Evolutionary conservation across 1,140 invertebrate genomes (phyloP).

Genomic region (Eriocheir sinensis): DNA sequence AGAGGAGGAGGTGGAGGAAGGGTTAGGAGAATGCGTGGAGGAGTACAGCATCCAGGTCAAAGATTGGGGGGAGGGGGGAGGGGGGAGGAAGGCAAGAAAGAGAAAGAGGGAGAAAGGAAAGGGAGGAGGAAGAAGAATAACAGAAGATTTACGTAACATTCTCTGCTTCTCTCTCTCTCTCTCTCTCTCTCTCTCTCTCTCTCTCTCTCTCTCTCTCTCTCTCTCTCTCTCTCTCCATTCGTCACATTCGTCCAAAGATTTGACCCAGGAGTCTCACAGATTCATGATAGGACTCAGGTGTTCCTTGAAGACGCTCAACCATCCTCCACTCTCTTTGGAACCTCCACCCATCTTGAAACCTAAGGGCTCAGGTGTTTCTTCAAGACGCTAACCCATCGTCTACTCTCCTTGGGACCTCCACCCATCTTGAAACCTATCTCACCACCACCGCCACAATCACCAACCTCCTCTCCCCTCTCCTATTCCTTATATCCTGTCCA

Average conservation of each 20-base stretch:
- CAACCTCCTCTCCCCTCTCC: neutral
- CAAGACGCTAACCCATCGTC: too few relatives aligned
- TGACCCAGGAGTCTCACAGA: neutral
- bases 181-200: conserved; percentile 37
- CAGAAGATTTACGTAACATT: neutral
- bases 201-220: neutral
- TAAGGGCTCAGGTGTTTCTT: too few relatives aligned
- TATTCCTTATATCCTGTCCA: neutral
- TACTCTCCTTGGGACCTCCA: too few relatives aligned
- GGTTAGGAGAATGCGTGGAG: neutral
- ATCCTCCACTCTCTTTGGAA: too few relatives aligned
- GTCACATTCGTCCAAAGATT: neutral
- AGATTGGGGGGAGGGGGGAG: neutral
- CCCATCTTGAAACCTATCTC: too few relatives aligned
- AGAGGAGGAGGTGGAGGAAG: neutral
- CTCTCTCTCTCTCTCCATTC: neutral
- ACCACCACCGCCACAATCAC: neutral
- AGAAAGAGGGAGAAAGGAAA: neutral
- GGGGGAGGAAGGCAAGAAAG: neutral
- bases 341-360: too few relatives aligned
- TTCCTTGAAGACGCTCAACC: neutral
- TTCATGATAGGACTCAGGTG: neutral
- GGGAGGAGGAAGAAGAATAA: neutral
- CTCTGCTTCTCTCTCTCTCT: neutral
- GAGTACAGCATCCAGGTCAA: neutral